Evolutionary conservation across 2,113 vertebrate species (phyloP), one percentile per base, ranked within the genome.

Genomic region (Sphaerodactylus townsendi): DNA sequence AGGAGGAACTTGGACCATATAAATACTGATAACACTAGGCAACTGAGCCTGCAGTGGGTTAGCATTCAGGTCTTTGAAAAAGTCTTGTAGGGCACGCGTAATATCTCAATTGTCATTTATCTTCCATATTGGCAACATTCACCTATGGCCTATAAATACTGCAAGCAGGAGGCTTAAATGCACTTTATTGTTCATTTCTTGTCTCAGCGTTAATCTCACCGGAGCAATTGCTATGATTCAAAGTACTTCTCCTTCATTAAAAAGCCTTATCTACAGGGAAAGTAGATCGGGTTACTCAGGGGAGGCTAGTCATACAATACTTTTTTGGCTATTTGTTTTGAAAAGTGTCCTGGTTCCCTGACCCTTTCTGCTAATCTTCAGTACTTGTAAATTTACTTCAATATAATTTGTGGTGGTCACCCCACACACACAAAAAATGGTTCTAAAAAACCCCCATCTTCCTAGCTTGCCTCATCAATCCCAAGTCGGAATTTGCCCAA

Each of bases 361-460:
- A 48, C 23, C 11, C 35, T 84, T n/a, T 48, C 28, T 37, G 44
- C 71, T 79, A 65, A 79, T 91, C 80, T 86, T 71, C 80, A 86
- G 81, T 83, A n/a, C 28, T 66, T 86, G 50, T 28, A 85, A 81
- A 71, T 11, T 30, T 35, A 35, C 8, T 35, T 59, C 28, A 30
- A 33, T 53, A 19, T 10, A 73, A 68, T 77, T 89, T 87, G 59
- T 23, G 59, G 59, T 77, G 48, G 74, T 75, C 71, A 33, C 53
- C 5, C 82, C 70, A 17, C 21, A 4, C 82, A 66, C 73, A 37
- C 48, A 77, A 88, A 77, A 86, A 37, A 17, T 71, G 50, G 2
- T 2, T 46, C n/a, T 44, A 71, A 71, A 89, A n/a, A 77, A 56
- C 9, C 64, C 78, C 86, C 25, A 28, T 62, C 23, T 62, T 28